A percentile compares a stretch with the other conserved stretches of the same genome.
phyloP scores from a whole-genome alignment of 2,113 vertebrate species.

The Carlito syrichta region DNA sequence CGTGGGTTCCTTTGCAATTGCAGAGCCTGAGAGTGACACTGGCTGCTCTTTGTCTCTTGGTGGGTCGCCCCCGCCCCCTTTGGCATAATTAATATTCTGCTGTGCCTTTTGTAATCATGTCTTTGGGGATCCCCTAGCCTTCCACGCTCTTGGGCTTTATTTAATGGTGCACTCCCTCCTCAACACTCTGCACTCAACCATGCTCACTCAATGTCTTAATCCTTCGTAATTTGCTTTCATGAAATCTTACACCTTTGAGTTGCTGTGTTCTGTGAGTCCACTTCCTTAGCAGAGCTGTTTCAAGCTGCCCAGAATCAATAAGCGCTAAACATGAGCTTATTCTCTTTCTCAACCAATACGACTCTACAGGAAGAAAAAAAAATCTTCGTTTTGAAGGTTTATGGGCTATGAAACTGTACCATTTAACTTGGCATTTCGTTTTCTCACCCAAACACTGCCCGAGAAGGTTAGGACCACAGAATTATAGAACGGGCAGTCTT shows the following conservation, averaged over 20 bases:
- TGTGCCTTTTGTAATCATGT: conserved; percentile 54
- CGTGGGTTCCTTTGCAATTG: conserved; percentile 53
- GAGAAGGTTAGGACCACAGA: background rate
- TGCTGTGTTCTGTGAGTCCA: conserved; percentile 50
- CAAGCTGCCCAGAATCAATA: conserved; percentile 53
- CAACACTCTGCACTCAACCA: conserved; percentile 43
- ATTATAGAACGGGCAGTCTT: background rate
- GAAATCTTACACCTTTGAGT: conserved; percentile 67
- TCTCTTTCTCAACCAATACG: conserved; percentile 57
- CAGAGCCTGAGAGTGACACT: conserved; percentile 60
- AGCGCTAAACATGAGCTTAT: conserved; percentile 51
- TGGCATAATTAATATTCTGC: conserved; percentile 69
- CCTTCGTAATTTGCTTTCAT: conserved; percentile 71
- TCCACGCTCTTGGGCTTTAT: conserved; percentile 58
- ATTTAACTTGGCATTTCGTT: conserved; percentile 59
- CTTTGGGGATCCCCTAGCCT: conserved; percentile 66
- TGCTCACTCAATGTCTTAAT: conserved; percentile 74
- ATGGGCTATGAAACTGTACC: conserved; percentile 54
- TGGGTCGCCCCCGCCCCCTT: background rate
- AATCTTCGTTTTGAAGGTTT: conserved; percentile 58
- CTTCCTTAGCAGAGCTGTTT: conserved; percentile 51
- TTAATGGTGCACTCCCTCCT: conserved; percentile 61
- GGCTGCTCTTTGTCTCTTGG: conserved; percentile 67
- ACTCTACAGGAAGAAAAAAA: conserved; percentile 25
- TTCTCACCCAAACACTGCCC: conserved; percentile 50